Percentiles rank a stretch among this genome's conserved stretches.
phyloP scores from a whole-genome alignment of 2,888 invertebrate genomes.

The Andrena minutula region DNA sequence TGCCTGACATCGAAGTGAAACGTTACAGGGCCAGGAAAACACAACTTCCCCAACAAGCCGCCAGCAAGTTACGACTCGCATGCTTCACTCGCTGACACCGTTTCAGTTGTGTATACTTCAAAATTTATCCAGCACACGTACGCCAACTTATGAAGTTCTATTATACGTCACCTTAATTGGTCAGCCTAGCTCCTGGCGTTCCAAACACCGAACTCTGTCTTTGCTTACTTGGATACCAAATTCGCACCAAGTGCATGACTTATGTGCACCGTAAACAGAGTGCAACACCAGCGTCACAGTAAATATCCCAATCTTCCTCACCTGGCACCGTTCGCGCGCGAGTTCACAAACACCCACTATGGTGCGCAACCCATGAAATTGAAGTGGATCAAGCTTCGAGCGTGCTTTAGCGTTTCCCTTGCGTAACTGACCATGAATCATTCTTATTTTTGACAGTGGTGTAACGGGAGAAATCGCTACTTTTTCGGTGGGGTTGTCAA shows the following conservation, averaged over 20 bases:
- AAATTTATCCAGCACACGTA: slow-evolving; percentile 8
- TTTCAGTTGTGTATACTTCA: background rate
- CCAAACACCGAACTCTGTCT: background rate
- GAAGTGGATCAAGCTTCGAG: background rate
- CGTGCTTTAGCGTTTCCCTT: background rate
- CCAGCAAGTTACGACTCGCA: background rate
- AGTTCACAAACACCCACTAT: slow-evolving; percentile 8
- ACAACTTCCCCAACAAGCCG: background rate
- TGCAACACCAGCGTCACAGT: slow-evolving; percentile 10
- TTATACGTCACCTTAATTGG: slow-evolving; percentile 41
- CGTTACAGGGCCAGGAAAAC: too few species aligned
- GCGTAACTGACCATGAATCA: background rate
- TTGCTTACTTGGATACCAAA: slow-evolving; percentile 30
- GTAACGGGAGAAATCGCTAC: too few species aligned
- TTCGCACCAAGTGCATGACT: slow-evolving; percentile 33
- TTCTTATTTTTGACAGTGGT: background rate
- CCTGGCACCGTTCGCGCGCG: slow-evolving; percentile 15
- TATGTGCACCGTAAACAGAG: slow-evolving; percentile 14
- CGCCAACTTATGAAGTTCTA: slow-evolving; percentile 5
- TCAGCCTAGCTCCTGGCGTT: background rate
- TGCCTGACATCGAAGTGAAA: too few species aligned
- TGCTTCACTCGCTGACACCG: background rate
- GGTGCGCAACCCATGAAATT: background rate
- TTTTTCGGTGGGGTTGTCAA: background rate
- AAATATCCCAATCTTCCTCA: slow-evolving; percentile 44